Conservation (phyloP, 2,113 vertebrate species). For the Alouatta palliata region DNA sequence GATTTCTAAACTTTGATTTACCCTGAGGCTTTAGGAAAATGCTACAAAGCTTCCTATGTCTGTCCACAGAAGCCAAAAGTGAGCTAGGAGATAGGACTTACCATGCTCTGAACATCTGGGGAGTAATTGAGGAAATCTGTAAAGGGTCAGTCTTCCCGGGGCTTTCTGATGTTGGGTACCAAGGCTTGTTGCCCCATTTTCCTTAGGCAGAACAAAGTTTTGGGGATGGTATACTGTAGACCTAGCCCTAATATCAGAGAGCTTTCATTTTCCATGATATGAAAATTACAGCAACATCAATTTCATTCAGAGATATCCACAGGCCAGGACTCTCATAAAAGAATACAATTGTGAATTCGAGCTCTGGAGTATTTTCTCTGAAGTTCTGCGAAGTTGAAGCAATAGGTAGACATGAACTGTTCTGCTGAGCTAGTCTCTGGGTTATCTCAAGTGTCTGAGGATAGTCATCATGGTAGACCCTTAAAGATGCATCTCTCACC, state of each 20-base stretch:
- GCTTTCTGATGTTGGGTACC: not conserved
- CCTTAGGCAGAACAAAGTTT: not conserved
- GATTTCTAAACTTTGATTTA: not conserved
- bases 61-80: not conserved
- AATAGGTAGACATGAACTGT: no score
- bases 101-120: not conserved
- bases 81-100: not conserved
- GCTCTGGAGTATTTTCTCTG: not conserved
- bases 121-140: not conserved
- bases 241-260: not conserved
- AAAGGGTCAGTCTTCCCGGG: not conserved
- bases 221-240: not conserved
- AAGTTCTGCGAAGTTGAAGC: not conserved
- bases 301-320: not conserved
- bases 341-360: not conserved
- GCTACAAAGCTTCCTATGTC: not conserved
- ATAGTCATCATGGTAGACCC: not conserved
- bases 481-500: not conserved
- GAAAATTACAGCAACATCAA: not conserved
- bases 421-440: not conserved
- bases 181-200: not conserved
- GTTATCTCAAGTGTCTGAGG: not conserved
- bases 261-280: not conserved
- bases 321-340: not conserved
- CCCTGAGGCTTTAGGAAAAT: not conserved